Conservation (phyloP, 2,888 invertebrate genomes). For the Eristalis tenax region DNA sequence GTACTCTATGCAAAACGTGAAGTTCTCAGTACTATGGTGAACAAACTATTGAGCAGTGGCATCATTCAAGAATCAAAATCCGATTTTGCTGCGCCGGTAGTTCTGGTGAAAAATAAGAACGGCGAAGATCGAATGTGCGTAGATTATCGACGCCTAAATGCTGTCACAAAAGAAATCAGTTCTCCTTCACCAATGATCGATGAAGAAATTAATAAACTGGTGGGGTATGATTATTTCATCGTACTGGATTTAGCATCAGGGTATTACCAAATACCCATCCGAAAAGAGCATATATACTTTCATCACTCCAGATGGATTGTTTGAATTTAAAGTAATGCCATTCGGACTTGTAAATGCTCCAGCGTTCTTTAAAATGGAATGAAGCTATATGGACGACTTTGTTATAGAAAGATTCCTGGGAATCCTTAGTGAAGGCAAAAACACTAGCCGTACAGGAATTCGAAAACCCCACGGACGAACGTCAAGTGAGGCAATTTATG, state of each 20-base stretch:
- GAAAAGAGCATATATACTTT: slow-evolving; percentile 15
- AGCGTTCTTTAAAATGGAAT: too few relatives aligned
- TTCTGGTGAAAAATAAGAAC: slow-evolving; percentile 28
- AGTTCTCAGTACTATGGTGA: too few relatives aligned
- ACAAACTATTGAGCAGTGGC: too few relatives aligned
- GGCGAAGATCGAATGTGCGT: slow-evolving; percentile 29
- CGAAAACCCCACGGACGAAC: slow-evolving; percentile 68
- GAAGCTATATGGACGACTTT: too few relatives aligned
- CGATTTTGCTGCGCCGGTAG: slow-evolving; percentile 3
- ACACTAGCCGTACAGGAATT: slow-evolving; percentile 68
- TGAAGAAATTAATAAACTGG: slow-evolving; percentile 7
- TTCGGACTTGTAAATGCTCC: slow-evolving; percentile 2
- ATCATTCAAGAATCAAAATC: slow-evolving; percentile 20
- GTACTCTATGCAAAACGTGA: slow-evolving; percentile 12
- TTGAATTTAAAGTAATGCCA: slow-evolving; percentile 9
- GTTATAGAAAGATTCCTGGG: too few relatives aligned
- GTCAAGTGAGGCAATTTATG: slow-evolving; percentile 18
- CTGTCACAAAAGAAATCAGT: not conserved
- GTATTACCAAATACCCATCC: slow-evolving; percentile 24
- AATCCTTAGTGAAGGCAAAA: not conserved
- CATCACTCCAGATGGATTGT: slow-evolving; percentile 26
- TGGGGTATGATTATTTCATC: not conserved
- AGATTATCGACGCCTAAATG: slow-evolving; percentile 15
- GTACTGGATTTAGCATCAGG: slow-evolving; percentile 14
- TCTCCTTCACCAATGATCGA: slow-evolving; percentile 18